These are phyloP conservation scores for Maniola jurtina DNA, from an alignment of 1,140 invertebrate species.

Conservation along the genomic window DNA sequence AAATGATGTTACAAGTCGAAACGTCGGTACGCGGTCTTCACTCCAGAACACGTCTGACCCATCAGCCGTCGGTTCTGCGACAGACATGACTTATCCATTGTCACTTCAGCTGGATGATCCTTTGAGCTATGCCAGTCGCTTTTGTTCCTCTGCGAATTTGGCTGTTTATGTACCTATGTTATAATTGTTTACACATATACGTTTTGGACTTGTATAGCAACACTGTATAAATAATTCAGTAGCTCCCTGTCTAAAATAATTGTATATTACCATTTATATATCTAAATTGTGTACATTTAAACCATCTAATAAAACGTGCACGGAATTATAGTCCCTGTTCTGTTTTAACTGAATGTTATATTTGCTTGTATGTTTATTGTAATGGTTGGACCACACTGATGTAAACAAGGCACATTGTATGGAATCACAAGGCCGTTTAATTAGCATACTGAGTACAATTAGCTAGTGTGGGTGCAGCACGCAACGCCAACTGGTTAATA, in stretches of 20 bases:
- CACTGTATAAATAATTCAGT: background rate
- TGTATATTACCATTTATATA: conserved; percentile 3
- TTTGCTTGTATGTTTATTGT: background rate
- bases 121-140: no score
- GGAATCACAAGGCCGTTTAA: conserved; percentile 16
- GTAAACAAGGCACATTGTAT: conserved; percentile 26
- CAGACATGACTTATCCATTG: no score
- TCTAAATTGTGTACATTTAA: conserved; percentile 4
- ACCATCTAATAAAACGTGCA: background rate
- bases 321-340: background rate
- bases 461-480: conserved; percentile 24
- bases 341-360: background rate
- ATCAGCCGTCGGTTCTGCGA: no score
- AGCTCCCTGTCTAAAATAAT: background rate
- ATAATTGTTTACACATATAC: no score
- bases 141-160: no score
- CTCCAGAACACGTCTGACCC: no score
- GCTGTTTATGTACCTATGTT: no score
- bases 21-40: no score
- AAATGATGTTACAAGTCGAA: no score
- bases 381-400: conserved; percentile 7
- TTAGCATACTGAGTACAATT: conserved; percentile 26
- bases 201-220: background rate
- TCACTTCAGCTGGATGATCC: no score
- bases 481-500: conserved; percentile 18